Conservation (phyloP, 2,888 invertebrate genomes). For the Stratiomys singularior region DNA sequence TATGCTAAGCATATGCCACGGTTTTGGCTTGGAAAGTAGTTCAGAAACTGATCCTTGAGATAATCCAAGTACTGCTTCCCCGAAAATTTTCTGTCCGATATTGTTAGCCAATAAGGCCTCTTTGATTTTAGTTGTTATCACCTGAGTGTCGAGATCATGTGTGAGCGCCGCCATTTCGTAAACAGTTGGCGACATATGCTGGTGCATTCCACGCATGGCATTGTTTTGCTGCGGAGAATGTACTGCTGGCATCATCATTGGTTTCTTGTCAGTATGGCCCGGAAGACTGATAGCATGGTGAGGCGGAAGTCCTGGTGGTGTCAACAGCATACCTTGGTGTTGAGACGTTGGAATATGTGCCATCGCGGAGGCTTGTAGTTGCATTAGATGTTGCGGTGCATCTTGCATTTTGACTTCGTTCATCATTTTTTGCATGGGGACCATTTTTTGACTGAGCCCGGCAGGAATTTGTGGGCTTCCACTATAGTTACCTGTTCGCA, state of each 20-base stretch:
- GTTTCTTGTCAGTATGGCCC: conserved; percentile 71
- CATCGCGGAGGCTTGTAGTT: conserved; percentile 68
- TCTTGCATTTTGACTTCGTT: conserved; percentile 80
- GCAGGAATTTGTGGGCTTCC: conserved; percentile 80
- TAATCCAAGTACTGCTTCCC: conserved; percentile 95
- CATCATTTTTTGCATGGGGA: conserved; percentile 81
- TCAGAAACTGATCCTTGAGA: conserved; percentile 98
- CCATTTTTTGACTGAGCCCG: conserved; percentile 78
- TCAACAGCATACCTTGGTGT: conserved; percentile 72
- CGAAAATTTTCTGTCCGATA: conserved; percentile 98
- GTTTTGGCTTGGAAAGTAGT: conserved; percentile 96
- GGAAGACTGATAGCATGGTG: conserved; percentile 78
- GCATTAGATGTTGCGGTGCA: conserved; percentile 69
- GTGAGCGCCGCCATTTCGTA: conserved; percentile 98
- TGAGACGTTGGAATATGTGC: conserved; percentile 65
- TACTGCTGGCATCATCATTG: conserved; percentile 70
- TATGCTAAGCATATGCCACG: conserved; percentile 99
- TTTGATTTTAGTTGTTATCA: conserved; percentile 96
- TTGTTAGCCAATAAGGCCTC: conserved; percentile 96
- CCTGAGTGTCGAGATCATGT: conserved; percentile 95
- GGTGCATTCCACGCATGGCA: conserved; percentile 79
- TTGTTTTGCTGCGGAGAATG: conserved; percentile 75
- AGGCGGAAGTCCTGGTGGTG: conserved; percentile 80
- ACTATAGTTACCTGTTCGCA: conserved; percentile 95
- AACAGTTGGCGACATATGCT: conserved; percentile 92